These are phyloP conservation scores for Pasiphila rectangulata DNA, from an alignment of 2,888 invertebrate genomes.

Conservation along the genomic window DNA sequence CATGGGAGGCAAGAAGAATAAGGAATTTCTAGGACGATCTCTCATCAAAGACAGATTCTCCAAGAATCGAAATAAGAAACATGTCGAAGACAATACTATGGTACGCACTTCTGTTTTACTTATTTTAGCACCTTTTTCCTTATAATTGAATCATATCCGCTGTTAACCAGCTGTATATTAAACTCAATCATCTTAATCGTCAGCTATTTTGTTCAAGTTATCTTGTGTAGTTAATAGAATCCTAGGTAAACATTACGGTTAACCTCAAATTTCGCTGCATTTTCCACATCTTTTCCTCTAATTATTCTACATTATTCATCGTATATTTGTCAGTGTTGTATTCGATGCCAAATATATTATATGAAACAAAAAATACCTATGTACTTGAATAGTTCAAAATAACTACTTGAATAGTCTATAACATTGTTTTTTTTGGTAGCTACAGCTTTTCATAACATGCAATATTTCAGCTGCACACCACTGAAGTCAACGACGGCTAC, in stretches of 20 bases:
- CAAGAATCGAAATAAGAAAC: constrained; percentile 81
- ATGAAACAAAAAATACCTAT: too few species aligned
- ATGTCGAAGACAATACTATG: constrained; percentile 87
- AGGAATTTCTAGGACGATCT: constrained; percentile 84
- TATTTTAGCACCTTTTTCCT: neutral
- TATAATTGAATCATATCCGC: neutral
- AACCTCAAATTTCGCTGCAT: constrained; percentile 7
- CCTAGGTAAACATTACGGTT: constrained; percentile 8
- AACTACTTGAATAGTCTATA: too few species aligned
- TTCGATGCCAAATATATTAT: too few species aligned
- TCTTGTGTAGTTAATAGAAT: neutral
- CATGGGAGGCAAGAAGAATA: constrained; percentile 91
- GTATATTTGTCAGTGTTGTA: neutral
- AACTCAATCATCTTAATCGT: too few species aligned
- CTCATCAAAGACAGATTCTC: constrained; percentile 89
- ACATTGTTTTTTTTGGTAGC: too few species aligned
- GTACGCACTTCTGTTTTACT: constrained; percentile 41
- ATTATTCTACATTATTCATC: too few species aligned
- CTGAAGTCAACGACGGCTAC: constrained; percentile 93
- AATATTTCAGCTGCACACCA: constrained; percentile 86
- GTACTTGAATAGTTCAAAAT: too few species aligned
- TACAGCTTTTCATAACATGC: neutral
- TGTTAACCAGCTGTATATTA: too few species aligned
- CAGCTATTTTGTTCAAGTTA: too few species aligned
- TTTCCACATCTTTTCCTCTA: neutral